Conservation (phyloP, 2,888 invertebrate species). For the Deroplatys truncata region DNA sequence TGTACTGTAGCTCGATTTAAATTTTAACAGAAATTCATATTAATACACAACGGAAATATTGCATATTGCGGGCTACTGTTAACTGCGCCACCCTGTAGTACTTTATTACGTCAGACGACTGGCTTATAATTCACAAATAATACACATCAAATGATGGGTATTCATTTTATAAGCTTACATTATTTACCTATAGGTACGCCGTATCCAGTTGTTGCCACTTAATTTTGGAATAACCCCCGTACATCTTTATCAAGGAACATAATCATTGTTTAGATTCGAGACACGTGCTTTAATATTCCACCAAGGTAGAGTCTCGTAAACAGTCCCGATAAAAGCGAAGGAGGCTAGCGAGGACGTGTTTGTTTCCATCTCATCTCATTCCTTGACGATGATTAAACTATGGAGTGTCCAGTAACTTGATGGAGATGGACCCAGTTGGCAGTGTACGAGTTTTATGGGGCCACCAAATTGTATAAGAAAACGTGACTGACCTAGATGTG, state of each 20-base stretch:
- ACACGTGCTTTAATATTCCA: not conserved
- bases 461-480: not conserved
- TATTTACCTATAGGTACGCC: no score
- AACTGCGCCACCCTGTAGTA: no score
- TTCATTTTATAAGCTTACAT: no score
- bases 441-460: not conserved
- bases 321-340: not conserved
- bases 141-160: no score
- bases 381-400: not conserved
- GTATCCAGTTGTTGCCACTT: no score
- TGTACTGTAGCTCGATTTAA: no score
- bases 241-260: not conserved
- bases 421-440: not conserved
- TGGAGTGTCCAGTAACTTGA: not conserved
- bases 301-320: not conserved
- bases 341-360: not conserved
- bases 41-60: no score
- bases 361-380: not conserved
- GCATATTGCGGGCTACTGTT: no score
- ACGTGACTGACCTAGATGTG: not conserved
- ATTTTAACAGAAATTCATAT: no score
- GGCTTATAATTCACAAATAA: no score
- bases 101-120: no score
- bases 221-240: no score
- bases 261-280: not conserved